Conservation (phyloP, 2,888 invertebrate genomes). For the Netelia melanura region DNA sequence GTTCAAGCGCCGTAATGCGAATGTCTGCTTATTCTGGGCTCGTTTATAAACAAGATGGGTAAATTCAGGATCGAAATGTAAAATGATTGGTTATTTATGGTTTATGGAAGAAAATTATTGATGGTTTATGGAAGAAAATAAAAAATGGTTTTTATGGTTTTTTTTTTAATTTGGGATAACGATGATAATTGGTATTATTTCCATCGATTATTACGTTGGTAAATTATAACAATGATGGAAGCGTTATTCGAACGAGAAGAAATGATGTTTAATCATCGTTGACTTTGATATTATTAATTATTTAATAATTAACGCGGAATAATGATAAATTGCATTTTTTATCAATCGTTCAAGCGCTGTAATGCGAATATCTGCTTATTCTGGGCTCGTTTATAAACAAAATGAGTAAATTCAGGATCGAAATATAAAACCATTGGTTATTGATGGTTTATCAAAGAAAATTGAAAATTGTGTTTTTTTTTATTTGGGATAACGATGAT, state of each 20-base stretch:
- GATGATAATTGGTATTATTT: neutral
- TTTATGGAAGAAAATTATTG: too few relatives aligned
- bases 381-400: neutral
- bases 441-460: neutral
- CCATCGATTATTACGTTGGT: neutral
- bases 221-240: neutral
- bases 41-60: neutral
- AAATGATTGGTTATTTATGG: neutral
- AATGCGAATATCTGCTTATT: neutral
- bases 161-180: neutral
- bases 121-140: neutral
- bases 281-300: neutral
- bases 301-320: neutral
- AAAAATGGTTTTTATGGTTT: neutral
- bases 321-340: neutral
- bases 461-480: neutral
- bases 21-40: neutral
- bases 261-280: neutral
- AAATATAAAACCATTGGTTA: neutral
- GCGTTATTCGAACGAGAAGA: neutral
- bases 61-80: neutral
- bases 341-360: constrained; percentile 1
- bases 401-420: too few relatives aligned
- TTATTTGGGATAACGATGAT: neutral
- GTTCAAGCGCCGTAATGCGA: neutral